A percentile compares a stretch with the other conserved stretches of the same genome.
phyloP scores from a whole-genome alignment of 1,140 invertebrate genomes.

The Bilobella aurantiaca region DNA sequence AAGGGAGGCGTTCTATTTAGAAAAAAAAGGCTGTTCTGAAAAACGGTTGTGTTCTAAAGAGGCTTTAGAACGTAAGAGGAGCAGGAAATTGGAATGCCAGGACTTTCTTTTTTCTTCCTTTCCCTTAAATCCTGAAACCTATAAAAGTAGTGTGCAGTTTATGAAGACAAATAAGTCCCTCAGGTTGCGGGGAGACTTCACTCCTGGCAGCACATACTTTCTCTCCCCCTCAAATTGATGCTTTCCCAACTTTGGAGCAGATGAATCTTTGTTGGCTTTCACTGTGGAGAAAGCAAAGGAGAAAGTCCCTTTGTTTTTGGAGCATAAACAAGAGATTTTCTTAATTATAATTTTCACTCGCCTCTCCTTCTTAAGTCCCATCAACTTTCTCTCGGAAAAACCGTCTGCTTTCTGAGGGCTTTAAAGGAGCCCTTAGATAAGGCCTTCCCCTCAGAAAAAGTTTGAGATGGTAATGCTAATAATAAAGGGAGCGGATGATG shows the following conservation, averaged over 20 bases:
- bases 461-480: not conserved
- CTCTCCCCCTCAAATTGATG: not conserved
- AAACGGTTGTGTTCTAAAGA: not conserved
- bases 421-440: too few relatives aligned
- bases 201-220: not conserved
- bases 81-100: not conserved
- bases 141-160: too few relatives aligned
- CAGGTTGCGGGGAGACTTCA: not conserved
- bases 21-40: too few relatives aligned
- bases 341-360: constrained; percentile 8
- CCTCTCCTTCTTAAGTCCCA: not conserved
- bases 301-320: too few relatives aligned
- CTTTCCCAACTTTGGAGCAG: not conserved
- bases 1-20: too few relatives aligned
- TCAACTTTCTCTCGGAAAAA: constrained; percentile 2
- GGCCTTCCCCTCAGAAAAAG: too few relatives aligned
- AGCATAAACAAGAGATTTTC: not conserved
- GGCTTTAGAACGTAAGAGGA: not conserved
- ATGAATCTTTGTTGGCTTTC: not conserved
- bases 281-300: not conserved
- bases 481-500: not conserved
- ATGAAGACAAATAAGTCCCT: not conserved
- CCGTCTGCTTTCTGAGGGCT: too few relatives aligned
- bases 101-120: too few relatives aligned
- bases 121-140: not conserved